Evolutionary conservation across 2,797 vertebrate species (phyloP), one percentile per base, ranked within the genome.

Genomic region (Lithobates pipiens): DNA sequence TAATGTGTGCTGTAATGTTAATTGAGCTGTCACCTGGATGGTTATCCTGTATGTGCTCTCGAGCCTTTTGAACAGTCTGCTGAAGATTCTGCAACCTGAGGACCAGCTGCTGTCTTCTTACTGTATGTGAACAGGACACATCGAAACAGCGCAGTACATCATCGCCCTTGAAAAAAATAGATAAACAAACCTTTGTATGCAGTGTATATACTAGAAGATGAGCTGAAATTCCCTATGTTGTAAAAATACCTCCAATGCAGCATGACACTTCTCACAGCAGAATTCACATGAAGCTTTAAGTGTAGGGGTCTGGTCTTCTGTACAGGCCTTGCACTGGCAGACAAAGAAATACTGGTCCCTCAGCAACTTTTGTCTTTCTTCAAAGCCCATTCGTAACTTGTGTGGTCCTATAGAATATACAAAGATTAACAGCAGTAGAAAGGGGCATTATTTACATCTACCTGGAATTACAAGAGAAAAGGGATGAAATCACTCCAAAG

Each of bases 261-360:
- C 89, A 86, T 27, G 90, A 91, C 98, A 99, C 29, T 86, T 89
- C 5, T 78, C 87, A 89, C 98, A 99, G 84, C 93, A 90, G 86
- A 98, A 95, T 2, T 76, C 71, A 39, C 44, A 3, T 34, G 76
- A 61, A 0, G 80, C 70, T 50, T 69, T 78, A 78, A 23, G 50
- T 42, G 46, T 71, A 81, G 88, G 10, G 10, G 88, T 27, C 57
- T 90, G 86, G 82, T 95, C 95, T 36, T 84, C 83, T 0, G 79
- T 88, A 89, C 98, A 99, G 0, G 95, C 94, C 29, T 80, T 91
- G 90, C 98, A 99, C 84, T 0, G 21, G 88, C 98, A 99, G 63
- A 94, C 86, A 44, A 99, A 99, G 89, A 96, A 98, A 92, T 99
- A 99, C 90, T 99, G 98, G 5, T 93, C 91, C 89, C 93, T 94